Evolutionary conservation across 2,113 vertebrate genomes (phyloP), one percentile per base, ranked within the genome.

Genomic region (Casuarius casuarius): DNA sequence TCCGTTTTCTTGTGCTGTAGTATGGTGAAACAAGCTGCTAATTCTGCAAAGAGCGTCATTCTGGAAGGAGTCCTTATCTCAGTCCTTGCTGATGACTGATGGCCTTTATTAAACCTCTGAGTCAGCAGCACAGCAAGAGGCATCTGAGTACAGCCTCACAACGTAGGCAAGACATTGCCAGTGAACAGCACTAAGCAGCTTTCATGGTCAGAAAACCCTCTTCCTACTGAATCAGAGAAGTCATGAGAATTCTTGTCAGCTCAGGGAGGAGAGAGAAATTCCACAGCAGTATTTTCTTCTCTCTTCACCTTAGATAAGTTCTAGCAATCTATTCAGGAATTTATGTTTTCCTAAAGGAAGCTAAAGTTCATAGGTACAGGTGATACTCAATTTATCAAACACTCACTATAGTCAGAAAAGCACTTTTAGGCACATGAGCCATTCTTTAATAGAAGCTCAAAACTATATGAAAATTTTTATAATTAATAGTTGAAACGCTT

Each of bases 1-100:
- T 93, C 48, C 31, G 22, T 44, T 56, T 72, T 83, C 38, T 44
- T 5, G 5, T 22, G 61, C n/a, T 68, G 33, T 7, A 87, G 20
- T 17, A 56, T 2, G 6, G 51, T 48, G n/a, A 61, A 75, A 63
- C 6, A 92, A 89, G 35, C 22, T 93, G 35, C 58, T 70, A 93
- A 80, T 52, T 74, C 63, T 80, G 72, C 48, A 61, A n/a, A 88
- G n/a, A 88, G 68, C 10, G 75, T 23, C 31, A 70, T 73, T 95
- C 81, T 62, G 49, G 65, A 95, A 81, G 51, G 38, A 93, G 83
- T 75, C 31, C 14, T 72, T 75, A 90, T 29, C 35, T 75, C 73
- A 89, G 68, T 29, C 19, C 20, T 48, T 54, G 33, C 44, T 62
- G 28, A 78, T 7, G 8, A 42, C 46, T 75, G 74, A 71, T 22